phyloP scores from a whole-genome alignment of 2,113 vertebrate species.

The Rhea pennata region DNA sequence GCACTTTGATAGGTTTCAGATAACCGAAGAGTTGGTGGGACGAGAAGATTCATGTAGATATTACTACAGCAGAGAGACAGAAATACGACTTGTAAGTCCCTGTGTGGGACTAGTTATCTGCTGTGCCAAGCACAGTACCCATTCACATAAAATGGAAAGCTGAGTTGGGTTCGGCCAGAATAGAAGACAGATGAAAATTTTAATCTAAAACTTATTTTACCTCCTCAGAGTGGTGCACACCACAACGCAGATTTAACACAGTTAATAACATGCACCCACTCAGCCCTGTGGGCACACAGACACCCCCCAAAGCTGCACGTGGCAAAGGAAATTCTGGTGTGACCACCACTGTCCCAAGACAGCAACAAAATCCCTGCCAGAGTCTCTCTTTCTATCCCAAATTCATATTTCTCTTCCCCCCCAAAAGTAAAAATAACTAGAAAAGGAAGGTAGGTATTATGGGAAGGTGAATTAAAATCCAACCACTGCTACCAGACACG shows the following conservation, averaged over 20 bases:
- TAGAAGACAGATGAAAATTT: not conserved
- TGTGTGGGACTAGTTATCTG: not conserved
- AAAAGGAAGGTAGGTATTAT: not conserved
- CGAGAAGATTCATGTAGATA: not conserved
- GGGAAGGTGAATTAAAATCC: not conserved
- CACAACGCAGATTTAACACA: not conserved
- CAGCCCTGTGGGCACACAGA: not conserved
- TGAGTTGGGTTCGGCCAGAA: not conserved
- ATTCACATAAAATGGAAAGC: not conserved
- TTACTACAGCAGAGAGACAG: not conserved
- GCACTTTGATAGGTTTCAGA: not conserved
- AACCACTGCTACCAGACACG: not conserved
- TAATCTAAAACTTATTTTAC: not conserved
- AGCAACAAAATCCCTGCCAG: not conserved
- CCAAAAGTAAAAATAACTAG: not conserved
- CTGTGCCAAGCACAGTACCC: not conserved
- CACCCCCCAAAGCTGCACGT: not conserved
- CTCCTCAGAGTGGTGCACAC: not conserved
- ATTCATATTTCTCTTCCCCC: not conserved
- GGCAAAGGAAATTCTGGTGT: not conserved
- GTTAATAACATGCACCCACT: not conserved
- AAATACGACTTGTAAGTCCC: not conserved
- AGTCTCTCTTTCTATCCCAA: not conserved
- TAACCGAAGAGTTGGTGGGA: not conserved
- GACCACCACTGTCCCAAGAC: not conserved